phyloP scores from a whole-genome alignment of 2,888 invertebrate genomes.

The Mythimna pallens region DNA sequence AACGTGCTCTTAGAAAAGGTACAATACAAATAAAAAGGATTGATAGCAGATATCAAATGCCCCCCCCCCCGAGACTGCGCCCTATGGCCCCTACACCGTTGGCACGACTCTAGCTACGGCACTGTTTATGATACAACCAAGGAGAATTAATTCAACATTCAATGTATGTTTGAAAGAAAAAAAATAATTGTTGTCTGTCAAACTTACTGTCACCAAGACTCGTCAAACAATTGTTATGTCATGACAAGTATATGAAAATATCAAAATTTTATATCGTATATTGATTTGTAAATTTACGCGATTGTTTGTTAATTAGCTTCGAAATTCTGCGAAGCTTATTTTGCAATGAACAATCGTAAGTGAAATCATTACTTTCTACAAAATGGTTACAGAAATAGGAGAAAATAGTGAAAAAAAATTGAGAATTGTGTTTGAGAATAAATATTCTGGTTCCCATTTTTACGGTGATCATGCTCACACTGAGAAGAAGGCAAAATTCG shows the following conservation, averaged over 20 bases:
- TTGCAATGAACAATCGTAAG: slow-evolving; percentile 17
- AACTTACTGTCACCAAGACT: not conserved
- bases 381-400: slow-evolving; percentile 33
- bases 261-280: not conserved
- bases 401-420: slow-evolving; percentile 50
- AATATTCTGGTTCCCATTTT: not conserved
- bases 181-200: not conserved
- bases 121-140: not conserved
- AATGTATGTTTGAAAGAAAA: not conserved
- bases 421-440: slow-evolving; percentile 62
- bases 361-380: slow-evolving; percentile 19
- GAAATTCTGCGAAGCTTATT: not conserved
- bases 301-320: slow-evolving; percentile 19
- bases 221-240: not conserved
- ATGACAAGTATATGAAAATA: not conserved
- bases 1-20: too few species aligned
- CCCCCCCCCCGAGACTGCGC: too few species aligned
- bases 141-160: not conserved
- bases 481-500: not conserved
- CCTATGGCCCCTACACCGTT: too few species aligned
- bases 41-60: too few species aligned
- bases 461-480: not conserved
- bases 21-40: too few species aligned
- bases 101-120: too few species aligned
- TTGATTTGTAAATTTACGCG: not conserved